Percentiles rank a stretch among this genome's conserved stretches.
phyloP scores from a whole-genome alignment of 2,113 vertebrate genomes.

The Chaetops frenatus region DNA sequence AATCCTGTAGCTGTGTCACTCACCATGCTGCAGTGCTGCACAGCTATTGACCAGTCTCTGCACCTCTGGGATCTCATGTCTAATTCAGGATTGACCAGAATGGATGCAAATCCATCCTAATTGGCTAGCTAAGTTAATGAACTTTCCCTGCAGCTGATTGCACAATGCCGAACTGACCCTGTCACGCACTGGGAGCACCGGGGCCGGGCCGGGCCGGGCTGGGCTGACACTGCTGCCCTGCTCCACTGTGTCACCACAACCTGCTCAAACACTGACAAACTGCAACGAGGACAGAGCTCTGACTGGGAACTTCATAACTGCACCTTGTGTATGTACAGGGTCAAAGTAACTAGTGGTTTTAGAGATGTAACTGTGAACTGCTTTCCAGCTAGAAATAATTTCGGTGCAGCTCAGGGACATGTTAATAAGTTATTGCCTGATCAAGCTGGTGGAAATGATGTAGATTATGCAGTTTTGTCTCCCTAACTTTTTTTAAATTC shows the following conservation, averaged over 20 bases:
- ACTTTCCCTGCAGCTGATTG: not conserved
- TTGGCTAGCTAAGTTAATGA: not conserved
- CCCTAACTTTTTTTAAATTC: not conserved
- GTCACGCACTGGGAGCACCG: not conserved
- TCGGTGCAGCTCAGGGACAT: not conserved
- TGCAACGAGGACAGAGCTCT: not conserved
- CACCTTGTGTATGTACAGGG: not conserved
- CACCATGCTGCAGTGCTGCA: not conserved
- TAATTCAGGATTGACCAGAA: not conserved
- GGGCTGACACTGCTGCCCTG: not conserved
- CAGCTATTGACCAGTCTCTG: not conserved
- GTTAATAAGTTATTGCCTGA: not conserved
- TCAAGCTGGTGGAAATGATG: not conserved
- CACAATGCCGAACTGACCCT: fast-evolving
- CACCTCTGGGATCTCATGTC: not conserved
- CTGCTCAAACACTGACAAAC: not conserved
- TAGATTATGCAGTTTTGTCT: not conserved
- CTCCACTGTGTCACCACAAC: not conserved
- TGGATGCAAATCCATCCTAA: not conserved
- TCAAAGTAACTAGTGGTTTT: not conserved
- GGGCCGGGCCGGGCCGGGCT: fast-evolving
- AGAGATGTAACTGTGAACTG: not conserved
- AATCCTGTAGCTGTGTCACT: not conserved
- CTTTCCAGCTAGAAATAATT: not conserved
- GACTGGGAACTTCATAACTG: not conserved